Evolutionary conservation across 2,888 invertebrate genomes (phyloP), one percentile per base, ranked within the genome.

Genomic region (Nesidiocoris tenuis): DNA sequence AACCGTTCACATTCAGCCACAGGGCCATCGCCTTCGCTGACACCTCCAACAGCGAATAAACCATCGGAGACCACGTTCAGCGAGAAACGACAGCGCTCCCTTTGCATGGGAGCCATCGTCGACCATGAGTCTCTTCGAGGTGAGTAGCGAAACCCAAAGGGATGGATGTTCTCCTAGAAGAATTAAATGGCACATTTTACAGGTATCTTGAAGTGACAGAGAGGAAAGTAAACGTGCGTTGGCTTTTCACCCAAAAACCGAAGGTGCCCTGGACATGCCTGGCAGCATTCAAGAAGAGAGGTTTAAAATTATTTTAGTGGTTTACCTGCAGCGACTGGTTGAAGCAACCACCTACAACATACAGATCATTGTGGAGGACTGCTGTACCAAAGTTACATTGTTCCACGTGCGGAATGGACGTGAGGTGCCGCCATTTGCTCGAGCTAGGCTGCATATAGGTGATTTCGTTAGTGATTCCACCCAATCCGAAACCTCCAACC

Each of bases 321-420:
- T 19, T 59, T 80, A 86, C 86, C 81, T 88, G 86, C 70, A 90
- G 82, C 25, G 86, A 87, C 66, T 89, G 89, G 82, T 90, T 90
- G 81, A 90, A 91, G 79, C 90, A 90, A 0, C 91, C 91, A 16
- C 91, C 91, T 16, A 90, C 87, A 1, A 91, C 87, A 81, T 88
- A 91, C 16, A 91, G 84, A 80, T 89, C 87, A 81, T 91, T 91
- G 78, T 89, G 87, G 9, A 89, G 83, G 0, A 90, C 90, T 5
- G 89, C 87, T 5, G 89, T 88, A 1, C 91, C 91, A 83, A 89
- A 91, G 82, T 90, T 90, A 82, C 90, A 90, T 82, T 91, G 90
- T 80, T 90, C 90, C 3, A 91, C 88, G 81, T 91, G 90, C 0
- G 91, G 91, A 80, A 91, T 90, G 57, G 87, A 86, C 1, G 91